Conservation (phyloP, 2,888 invertebrate species). For the Chymomyza caudatula region DNA sequence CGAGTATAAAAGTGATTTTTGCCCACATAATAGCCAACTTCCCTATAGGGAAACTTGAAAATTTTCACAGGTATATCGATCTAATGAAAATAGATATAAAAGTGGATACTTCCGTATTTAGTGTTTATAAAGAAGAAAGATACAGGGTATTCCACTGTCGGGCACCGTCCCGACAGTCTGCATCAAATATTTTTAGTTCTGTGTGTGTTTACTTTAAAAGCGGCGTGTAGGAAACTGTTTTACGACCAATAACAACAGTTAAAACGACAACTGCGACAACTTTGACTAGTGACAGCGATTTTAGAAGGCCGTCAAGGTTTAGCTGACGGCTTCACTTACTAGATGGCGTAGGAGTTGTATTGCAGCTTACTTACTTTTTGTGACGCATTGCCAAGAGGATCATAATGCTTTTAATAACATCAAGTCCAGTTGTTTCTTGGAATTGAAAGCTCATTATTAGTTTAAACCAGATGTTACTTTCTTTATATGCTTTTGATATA, state of each 20-base stretch:
- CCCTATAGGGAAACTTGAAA: too few relatives aligned
- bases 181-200: too few relatives aligned
- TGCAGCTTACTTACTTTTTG: conserved; percentile 13
- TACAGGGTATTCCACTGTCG: too few relatives aligned
- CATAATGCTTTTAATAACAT: background rate
- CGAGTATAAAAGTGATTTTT: too few relatives aligned
- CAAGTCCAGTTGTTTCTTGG: background rate
- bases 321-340: conserved; percentile 33
- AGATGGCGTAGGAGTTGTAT: background rate
- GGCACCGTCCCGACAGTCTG: too few relatives aligned
- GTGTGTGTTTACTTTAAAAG: conserved; percentile 35
- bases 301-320: conserved; percentile 66
- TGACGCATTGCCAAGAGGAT: conserved; percentile 14
- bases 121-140: too few relatives aligned
- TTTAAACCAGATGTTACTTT: background rate
- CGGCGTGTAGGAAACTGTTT: conserved; percentile 19
- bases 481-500: background rate
- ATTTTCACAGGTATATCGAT: too few relatives aligned
- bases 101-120: too few relatives aligned
- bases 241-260: background rate
- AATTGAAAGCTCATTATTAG: background rate
- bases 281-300: conserved; percentile 23
- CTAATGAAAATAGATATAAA: too few relatives aligned
- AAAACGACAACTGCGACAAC: conserved; percentile 17
- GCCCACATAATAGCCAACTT: too few relatives aligned